These are phyloP conservation scores for Acholoe squamosa DNA, from an alignment of 2,888 invertebrate genomes.

Conservation along the genomic window DNA sequence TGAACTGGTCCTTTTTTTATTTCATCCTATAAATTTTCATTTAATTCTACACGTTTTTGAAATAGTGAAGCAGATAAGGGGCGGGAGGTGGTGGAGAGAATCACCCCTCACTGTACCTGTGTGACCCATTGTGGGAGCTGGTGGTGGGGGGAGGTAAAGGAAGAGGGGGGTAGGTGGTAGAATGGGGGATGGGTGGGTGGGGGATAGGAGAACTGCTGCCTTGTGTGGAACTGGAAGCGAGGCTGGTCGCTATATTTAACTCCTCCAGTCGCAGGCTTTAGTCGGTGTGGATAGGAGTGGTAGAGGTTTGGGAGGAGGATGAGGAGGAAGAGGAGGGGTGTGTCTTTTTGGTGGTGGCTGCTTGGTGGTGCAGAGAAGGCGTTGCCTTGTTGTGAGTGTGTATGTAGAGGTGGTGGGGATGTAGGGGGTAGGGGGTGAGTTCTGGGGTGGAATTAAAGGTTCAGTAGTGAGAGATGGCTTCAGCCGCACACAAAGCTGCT, in stretches of 20 bases:
- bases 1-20: not conserved
- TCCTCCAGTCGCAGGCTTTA: constrained; percentile 26
- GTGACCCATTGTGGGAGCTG: not conserved
- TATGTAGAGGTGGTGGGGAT: not conserved
- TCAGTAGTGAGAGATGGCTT: not conserved
- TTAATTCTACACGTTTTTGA: not conserved
- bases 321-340: not conserved
- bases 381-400: constrained; percentile 30
- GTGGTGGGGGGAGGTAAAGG: not conserved
- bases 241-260: constrained; percentile 27
- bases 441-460: constrained; percentile 25
- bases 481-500: constrained; percentile 7
- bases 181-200: not conserved
- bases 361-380: not conserved
- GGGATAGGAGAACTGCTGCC: not conserved
- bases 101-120: constrained; percentile 31
- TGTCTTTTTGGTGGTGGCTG: not conserved
- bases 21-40: not conserved
- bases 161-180: not conserved
- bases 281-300: not conserved
- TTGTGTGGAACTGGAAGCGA: not conserved
- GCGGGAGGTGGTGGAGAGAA: not conserved
- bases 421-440: not conserved
- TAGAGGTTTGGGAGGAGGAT: constrained; percentile 14
- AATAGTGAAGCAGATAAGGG: constrained; percentile 17